phyloP scores from a whole-genome alignment of 2,888 invertebrate species.

The Phanerotoma sp. region DNA sequence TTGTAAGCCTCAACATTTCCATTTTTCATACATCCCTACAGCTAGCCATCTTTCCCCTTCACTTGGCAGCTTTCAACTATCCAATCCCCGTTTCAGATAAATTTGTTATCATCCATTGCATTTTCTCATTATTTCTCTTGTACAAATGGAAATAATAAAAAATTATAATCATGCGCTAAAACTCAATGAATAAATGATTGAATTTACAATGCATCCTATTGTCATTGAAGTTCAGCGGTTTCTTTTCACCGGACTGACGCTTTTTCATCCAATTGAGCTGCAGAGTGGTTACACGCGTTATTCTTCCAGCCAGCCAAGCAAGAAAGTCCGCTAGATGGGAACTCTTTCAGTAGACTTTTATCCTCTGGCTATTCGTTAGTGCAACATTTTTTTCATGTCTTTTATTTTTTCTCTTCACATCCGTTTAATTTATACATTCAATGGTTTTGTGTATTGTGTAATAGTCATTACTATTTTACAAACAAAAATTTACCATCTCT shows the following conservation, averaged over 20 bases:
- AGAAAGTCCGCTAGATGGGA: slow-evolving; percentile 5
- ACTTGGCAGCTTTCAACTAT: slow-evolving; percentile 2
- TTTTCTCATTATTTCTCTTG: slow-evolving; percentile 5
- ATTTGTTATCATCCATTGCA: slow-evolving; percentile 17
- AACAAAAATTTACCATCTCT: not conserved
- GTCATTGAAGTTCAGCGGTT: not conserved
- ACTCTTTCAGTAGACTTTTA: not conserved
- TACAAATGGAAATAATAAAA: not conserved
- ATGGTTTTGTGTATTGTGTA: not conserved
- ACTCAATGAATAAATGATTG: not conserved
- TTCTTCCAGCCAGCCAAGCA: slow-evolving; percentile 3
- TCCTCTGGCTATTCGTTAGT: slow-evolving; percentile 9
- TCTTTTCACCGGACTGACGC: not conserved
- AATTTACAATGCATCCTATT: not conserved
- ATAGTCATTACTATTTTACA: not conserved
- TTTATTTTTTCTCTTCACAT: not conserved
- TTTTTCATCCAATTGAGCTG: slow-evolving; percentile 5
- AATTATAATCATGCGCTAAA: not conserved
- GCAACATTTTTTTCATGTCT: not conserved
- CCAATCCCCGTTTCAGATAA: slow-evolving; percentile 2
- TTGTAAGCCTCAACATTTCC: slow-evolving; percentile 11
- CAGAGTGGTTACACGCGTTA: not conserved
- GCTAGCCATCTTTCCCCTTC: not conserved
- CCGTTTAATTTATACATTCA: slow-evolving; percentile 11
- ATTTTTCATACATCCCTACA: slow-evolving; percentile 9